These are phyloP conservation scores for Coregonus ussuriensis DNA, from an alignment of 2,797 vertebrate species.

Conservation along the genomic window DNA sequence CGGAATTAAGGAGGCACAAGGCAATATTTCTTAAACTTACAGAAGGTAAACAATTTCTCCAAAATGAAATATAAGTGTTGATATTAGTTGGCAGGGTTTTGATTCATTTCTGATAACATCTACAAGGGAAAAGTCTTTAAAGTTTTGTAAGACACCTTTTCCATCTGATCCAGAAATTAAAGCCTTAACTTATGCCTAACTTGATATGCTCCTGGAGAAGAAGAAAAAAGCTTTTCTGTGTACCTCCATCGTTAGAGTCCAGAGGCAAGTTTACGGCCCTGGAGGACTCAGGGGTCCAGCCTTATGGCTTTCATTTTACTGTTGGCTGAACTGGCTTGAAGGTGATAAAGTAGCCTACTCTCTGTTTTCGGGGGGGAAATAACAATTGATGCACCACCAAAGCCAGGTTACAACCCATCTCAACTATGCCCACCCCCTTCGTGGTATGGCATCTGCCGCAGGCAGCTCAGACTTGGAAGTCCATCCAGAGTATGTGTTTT, in stretches of 20 bases:
- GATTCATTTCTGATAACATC: neutral
- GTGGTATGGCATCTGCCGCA: conserved; percentile 3
- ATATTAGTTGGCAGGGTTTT: too few relatives aligned
- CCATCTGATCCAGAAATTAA: too few relatives aligned
- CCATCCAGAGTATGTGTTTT: neutral
- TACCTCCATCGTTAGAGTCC: neutral
- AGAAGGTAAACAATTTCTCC: too few relatives aligned
- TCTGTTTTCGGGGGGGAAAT: too few relatives aligned
- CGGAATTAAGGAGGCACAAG: too few relatives aligned
- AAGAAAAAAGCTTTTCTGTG: neutral
- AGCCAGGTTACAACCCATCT: neutral
- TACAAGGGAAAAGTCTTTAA: neutral
- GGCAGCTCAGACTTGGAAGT: conserved; percentile 4
- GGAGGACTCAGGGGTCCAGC: neutral
- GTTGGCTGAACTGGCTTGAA: neutral
- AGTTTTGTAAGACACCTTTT: too few relatives aligned
- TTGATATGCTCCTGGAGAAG: neutral
- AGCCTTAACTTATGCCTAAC: neutral
- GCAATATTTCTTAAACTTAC: too few relatives aligned
- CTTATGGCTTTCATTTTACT: neutral
- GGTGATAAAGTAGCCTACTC: neutral
- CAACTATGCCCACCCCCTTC: too few relatives aligned
- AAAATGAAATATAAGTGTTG: too few relatives aligned
- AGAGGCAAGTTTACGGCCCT: neutral
- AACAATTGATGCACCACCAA: too few relatives aligned